Evolutionary conservation across 2,888 invertebrate genomes (phyloP).

Genomic region (Aphodius granarius): DNA sequence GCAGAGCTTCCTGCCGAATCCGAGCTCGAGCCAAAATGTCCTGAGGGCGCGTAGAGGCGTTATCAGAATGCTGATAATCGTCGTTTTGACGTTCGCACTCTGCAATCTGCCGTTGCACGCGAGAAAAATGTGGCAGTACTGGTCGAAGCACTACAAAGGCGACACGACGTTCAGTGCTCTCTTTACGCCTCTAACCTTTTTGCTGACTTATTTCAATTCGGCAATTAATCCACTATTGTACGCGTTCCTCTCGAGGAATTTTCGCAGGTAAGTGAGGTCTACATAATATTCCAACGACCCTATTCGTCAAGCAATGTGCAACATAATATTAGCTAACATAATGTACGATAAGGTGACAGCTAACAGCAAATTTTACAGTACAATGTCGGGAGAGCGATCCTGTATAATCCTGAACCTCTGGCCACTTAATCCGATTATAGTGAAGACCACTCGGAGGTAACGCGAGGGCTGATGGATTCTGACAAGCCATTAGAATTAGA

Average conservation of each 20-base stretch:
- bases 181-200: constrained; percentile 82
- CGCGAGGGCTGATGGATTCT: no score
- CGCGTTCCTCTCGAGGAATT: constrained; percentile 76
- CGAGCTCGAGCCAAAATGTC: constrained; percentile 74
- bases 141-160: constrained; percentile 61
- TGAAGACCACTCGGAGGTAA: no score
- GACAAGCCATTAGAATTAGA: no score
- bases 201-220: constrained; percentile 87
- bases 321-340: no score
- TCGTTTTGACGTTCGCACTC: constrained; percentile 85
- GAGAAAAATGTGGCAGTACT: constrained; percentile 85
- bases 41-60: constrained; percentile 81
- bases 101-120: constrained; percentile 91
- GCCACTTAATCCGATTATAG: no score
- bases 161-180: constrained; percentile 74
- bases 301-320: no score
- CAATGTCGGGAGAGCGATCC: no score
- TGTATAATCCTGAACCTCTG: no score
- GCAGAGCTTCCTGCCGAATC: constrained; percentile 56
- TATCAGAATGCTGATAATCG: constrained; percentile 85
- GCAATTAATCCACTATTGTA: constrained; percentile 89
- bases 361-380: no score
- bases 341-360: no score
- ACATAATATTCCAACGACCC: no score
- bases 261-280: constrained; percentile 52